phyloP scores from a whole-genome alignment of 2,888 invertebrate genomes.

The Eupeodes luniger region DNA sequence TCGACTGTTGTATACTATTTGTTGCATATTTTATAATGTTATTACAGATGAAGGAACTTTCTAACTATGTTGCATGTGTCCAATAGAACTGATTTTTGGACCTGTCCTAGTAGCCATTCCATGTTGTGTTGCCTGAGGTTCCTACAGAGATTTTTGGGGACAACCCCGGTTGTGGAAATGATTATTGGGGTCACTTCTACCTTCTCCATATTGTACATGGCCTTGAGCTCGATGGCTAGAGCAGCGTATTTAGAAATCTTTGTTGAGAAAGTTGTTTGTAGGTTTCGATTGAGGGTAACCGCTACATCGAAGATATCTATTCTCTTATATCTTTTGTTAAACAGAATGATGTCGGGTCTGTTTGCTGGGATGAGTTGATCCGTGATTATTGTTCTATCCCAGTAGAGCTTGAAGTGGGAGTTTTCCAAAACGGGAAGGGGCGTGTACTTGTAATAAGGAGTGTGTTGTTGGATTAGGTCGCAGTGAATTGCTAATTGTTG shows the following conservation, averaged over 20 bases:
- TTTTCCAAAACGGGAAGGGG: background rate
- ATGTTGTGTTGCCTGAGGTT: background rate
- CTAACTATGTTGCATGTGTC: background rate
- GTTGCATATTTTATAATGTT: background rate
- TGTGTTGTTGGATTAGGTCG: background rate
- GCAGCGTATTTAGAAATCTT: constrained; percentile 3
- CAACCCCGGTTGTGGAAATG: background rate
- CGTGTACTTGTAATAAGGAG: background rate
- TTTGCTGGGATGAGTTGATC: background rate
- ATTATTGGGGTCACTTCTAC: background rate
- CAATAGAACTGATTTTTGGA: constrained; percentile 2
- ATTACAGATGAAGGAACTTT: background rate
- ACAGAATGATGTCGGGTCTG: background rate
- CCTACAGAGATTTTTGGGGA: background rate
- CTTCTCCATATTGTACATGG: background rate
- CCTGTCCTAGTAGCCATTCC: background rate
- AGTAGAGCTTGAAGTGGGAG: background rate
- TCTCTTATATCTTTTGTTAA: background rate
- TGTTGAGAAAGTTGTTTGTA: constrained; percentile 1
- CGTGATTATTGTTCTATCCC: constrained; percentile 5
- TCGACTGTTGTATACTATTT: background rate
- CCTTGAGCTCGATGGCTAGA: background rate
- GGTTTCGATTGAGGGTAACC: too few species aligned
- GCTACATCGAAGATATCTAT: background rate
- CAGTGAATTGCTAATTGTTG: background rate